Conservation (phyloP, 2,797 vertebrate species). For the Galaxias olidus region DNA sequence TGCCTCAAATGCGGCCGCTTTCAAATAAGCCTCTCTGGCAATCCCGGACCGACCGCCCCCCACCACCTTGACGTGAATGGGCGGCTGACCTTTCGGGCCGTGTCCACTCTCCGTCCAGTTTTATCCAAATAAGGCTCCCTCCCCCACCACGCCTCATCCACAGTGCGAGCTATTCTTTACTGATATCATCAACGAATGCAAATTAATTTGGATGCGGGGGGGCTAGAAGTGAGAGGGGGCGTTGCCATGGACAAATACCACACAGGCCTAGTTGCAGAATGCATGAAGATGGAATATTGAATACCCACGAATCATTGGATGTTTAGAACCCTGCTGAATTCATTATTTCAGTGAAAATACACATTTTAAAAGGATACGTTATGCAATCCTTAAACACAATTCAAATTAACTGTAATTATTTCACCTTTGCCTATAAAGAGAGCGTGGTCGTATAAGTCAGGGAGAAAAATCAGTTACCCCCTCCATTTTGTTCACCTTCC, state of each 20-base stretch:
- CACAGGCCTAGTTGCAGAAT: constrained; percentile 59
- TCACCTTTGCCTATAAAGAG: constrained; percentile 78
- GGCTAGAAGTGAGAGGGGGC: constrained; percentile 33
- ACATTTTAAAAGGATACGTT: constrained; percentile 46
- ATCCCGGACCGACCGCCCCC: constrained; percentile 59
- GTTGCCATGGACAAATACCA: constrained; percentile 68
- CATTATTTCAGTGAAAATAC: constrained; percentile 54
- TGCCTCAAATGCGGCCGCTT: constrained; percentile 69
- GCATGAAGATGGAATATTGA: constrained; percentile 68
- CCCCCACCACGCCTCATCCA: constrained; percentile 58
- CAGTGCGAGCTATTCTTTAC: constrained; percentile 75
- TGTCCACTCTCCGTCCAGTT: constrained; percentile 76
- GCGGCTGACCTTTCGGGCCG: constrained; percentile 74
- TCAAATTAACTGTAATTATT: constrained; percentile 75
- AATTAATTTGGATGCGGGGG: constrained; percentile 70
- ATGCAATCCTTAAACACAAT: constrained; percentile 64
- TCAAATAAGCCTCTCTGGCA: constrained; percentile 75
- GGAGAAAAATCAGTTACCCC: constrained; percentile 70
- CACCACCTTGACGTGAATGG: constrained; percentile 74
- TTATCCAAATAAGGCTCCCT: constrained; percentile 68
- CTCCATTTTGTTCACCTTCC: constrained; percentile 39
- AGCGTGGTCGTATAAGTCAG: constrained; percentile 82
- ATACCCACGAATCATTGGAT: constrained; percentile 51
- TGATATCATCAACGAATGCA: constrained; percentile 81
- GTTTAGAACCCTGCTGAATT: constrained; percentile 58